These are phyloP conservation scores for Rattus rattus DNA, from an alignment of 2,113 vertebrate species.

Conservation along the genomic window DNA sequence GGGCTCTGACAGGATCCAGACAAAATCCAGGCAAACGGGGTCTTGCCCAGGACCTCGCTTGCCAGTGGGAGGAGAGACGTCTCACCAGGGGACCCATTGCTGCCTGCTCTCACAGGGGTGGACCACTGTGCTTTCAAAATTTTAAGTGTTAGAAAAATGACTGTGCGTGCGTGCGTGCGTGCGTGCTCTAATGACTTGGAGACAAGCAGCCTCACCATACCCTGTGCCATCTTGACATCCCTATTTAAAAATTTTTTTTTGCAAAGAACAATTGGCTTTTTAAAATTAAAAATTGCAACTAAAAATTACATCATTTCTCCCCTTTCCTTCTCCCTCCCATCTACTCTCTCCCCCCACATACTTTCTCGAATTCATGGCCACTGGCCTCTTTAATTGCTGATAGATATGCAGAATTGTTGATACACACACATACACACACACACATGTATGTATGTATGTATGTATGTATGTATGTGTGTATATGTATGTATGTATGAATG, in stretches of 20 bases:
- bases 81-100: neutral
- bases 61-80: neutral
- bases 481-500: too few relatives aligned
- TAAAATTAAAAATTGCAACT: neutral
- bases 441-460: neutral
- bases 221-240: neutral
- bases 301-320: neutral
- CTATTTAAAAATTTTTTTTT: neutral
- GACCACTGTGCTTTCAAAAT: neutral
- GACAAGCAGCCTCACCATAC: neutral
- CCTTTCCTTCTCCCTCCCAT: neutral
- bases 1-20: neutral
- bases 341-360: accelerated
- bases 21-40: neutral
- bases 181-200: too few relatives aligned
- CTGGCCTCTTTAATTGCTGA: neutral
- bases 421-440: too few relatives aligned
- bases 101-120: neutral
- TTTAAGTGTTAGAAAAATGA: neutral
- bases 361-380: neutral
- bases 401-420: too few relatives aligned
- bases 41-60: neutral
- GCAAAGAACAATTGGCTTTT: neutral
- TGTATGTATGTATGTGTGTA: too few relatives aligned
- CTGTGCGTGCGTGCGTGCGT: neutral